Conservation (phyloP, 1,140 invertebrate species). For the Diprion similis region DNA sequence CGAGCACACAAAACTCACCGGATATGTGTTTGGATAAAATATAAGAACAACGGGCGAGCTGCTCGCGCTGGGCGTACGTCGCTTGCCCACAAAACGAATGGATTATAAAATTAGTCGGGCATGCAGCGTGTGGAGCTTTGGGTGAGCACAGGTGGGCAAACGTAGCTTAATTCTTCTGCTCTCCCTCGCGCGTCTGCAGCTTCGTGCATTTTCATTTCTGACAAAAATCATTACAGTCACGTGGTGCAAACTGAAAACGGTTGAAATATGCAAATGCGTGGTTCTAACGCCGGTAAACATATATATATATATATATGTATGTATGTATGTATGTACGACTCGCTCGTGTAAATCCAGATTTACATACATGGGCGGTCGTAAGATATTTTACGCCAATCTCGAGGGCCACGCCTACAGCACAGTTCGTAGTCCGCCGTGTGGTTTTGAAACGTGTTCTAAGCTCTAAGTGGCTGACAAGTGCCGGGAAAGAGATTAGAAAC, state of each 20-base stretch:
- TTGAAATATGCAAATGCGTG: background rate
- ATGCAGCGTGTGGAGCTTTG: no score
- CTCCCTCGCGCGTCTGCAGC: background rate
- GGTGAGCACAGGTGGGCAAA: constrained; percentile 6
- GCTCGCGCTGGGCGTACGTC: background rate
- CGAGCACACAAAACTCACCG: background rate
- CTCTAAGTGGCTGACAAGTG: background rate
- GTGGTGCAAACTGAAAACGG: background rate
- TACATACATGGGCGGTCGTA: no score
- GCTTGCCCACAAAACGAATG: background rate
- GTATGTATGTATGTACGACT: no score
- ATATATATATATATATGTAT: no score
- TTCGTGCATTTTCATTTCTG: background rate
- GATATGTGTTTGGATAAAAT: constrained; percentile 14
- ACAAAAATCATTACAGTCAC: background rate
- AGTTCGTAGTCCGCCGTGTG: no score
- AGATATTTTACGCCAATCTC: no score
- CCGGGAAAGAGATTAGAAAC: background rate
- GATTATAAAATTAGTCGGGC: constrained; percentile 3
- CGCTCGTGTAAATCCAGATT: no score
- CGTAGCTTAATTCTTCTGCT: background rate
- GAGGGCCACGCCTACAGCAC: no score
- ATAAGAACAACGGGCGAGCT: background rate
- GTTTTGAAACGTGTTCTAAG: no score
- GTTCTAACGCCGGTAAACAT: no score